Evolutionary conservation across 2,797 vertebrate genomes (phyloP).

Genomic region (Periparus ater): DNA sequence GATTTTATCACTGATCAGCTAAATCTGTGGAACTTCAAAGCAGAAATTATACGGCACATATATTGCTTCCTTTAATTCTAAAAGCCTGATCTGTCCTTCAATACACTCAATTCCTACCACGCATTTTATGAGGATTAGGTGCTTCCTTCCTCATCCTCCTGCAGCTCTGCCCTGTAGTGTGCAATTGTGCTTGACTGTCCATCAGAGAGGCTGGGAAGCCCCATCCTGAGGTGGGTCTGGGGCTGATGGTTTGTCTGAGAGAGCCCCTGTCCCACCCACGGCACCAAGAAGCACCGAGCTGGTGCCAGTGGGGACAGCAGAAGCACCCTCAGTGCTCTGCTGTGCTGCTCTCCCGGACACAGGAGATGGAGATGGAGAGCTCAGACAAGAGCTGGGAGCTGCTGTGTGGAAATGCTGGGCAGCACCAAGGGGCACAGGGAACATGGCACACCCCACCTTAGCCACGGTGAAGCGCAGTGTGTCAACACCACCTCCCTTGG

Average conservation of each 20-base stretch:
- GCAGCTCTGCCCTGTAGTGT: background rate
- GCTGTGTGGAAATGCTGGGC: background rate
- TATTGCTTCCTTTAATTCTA: background rate
- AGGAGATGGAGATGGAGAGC: background rate
- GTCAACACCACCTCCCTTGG: background rate
- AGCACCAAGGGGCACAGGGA: background rate
- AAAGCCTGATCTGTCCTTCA: background rate
- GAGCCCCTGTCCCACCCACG: accelerated
- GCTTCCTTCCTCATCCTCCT: background rate
- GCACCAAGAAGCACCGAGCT: accelerated
- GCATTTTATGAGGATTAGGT: background rate
- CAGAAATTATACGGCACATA: background rate
- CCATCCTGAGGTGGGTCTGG: background rate
- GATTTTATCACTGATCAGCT: background rate
- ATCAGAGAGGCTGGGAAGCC: background rate
- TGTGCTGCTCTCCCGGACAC: background rate
- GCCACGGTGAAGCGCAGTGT: accelerated
- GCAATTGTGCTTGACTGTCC: background rate
- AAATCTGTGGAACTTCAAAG: background rate
- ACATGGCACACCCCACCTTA: accelerated
- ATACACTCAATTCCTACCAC: background rate
- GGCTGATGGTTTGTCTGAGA: background rate
- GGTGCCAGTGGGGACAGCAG: background rate
- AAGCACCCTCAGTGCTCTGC: background rate
- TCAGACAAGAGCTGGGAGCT: background rate